Base-by-base conservation (phyloP, 2,888 invertebrate species). In the Nomada fucata region DNA sequence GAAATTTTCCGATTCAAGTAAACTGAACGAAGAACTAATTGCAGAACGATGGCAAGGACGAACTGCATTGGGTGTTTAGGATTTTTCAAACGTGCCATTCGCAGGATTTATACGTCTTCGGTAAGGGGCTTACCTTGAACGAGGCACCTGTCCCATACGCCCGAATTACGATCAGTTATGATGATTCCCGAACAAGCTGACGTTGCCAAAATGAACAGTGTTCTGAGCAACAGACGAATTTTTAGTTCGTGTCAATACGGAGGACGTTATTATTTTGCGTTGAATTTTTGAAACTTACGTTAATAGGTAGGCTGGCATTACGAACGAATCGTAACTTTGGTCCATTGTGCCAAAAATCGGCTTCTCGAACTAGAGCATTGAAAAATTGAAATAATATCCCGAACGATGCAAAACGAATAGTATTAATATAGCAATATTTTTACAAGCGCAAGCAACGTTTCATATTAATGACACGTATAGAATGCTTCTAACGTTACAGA, bases 131-230 rank as follows among this genome's bases (percentile, higher is more conserved):
- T 86, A 94, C 94, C 98, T 83, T 98, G 97, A 9, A 98, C 97
- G 0, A 97, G 95, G 76, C 97, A 97, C 79, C 98, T 95, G 92
- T 98, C 97, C 96, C 98, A 96, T 83, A 98, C 96, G 5, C 98
- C 98, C 92, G 97, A 97, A 88, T 96, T 95, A 52, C 97, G 95
- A 92, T 98, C 98, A 0, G 96, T 95, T 83, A 98, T 97, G 91
- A 98, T 96, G 29, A 97, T 96, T 1, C 97, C 95, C 0, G 98
- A 97, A 0, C 98, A 98, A 91, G 98, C 96, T 57, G 97, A 95
- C 0, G 97, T 96, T 0, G 98, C 96, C 94, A 98, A 94, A 94
- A 98, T 97, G 94, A 97, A 98, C 53, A 97, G 95, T 90, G 98
- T 96, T 42, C 98, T 98, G 94, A 42, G 7, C 7, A 36, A 36